These are phyloP conservation scores for Lutraria lutraria DNA, from an alignment of 2,888 invertebrate species.

Conservation along the genomic window DNA sequence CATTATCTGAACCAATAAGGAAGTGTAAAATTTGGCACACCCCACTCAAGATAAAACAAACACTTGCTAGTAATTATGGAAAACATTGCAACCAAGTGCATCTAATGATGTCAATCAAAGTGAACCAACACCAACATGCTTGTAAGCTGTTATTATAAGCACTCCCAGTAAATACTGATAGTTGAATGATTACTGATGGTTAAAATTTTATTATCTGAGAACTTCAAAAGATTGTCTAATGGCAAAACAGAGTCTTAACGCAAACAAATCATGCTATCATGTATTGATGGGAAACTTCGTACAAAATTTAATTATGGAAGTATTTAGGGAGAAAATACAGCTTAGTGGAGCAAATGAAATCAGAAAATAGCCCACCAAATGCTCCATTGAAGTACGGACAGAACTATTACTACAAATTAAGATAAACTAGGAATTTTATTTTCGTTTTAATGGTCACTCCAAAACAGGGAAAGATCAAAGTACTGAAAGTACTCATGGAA, in stretches of 20 bases:
- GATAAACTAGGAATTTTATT: too few species aligned
- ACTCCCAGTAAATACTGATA: background rate
- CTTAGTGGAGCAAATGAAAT: too few species aligned
- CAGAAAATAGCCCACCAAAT: too few species aligned
- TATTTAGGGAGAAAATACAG: too few species aligned
- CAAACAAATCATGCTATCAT: background rate
- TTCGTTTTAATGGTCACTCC: too few species aligned
- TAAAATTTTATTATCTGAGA: background rate
- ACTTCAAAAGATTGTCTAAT: conserved; percentile 8
- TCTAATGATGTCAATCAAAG: background rate
- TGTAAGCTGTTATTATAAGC: background rate
- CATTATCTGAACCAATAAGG: background rate
- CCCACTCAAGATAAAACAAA: background rate
- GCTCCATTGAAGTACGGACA: too few species aligned
- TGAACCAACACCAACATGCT: background rate
- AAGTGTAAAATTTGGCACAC: background rate
- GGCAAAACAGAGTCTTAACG: background rate
- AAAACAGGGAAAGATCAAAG: too few species aligned
- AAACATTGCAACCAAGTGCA: background rate
- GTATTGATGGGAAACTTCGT: background rate
- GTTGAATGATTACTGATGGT: background rate
- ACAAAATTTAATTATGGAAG: background rate
- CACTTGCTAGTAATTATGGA: background rate
- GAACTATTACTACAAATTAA: too few species aligned
- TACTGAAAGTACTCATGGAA: too few species aligned